phyloP scores from a whole-genome alignment of 2,113 vertebrate species.

The Petrocephalus zakoni region DNA sequence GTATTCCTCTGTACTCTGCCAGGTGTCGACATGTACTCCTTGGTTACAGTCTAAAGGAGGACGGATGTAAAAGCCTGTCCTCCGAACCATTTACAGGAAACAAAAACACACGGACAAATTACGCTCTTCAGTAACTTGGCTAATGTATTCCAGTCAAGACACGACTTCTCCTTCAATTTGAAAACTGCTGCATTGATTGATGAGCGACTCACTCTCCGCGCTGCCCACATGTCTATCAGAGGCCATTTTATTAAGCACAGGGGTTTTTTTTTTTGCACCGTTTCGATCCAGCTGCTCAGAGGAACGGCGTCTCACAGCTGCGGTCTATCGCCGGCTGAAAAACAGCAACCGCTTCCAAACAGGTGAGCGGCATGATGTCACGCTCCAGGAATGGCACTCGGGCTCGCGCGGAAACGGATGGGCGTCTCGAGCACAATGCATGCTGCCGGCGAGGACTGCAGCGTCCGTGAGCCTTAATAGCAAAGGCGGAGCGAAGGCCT shows the following conservation, averaged over 20 bases:
- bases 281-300: slow-evolving; percentile 41
- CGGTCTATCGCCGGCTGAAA: not conserved
- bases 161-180: slow-evolving; percentile 44
- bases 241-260: slow-evolving; percentile 42
- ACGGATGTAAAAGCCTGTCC: slow-evolving; percentile 23
- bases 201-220: slow-evolving; percentile 53
- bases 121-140: slow-evolving; percentile 46
- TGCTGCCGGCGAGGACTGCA: not conserved
- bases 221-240: slow-evolving; percentile 52
- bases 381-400: not conserved
- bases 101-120: slow-evolving; percentile 27
- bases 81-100: slow-evolving; percentile 26
- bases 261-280: slow-evolving; percentile 34
- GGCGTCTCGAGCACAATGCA: not conserved
- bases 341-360: not conserved
- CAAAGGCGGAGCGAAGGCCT: not conserved
- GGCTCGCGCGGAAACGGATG: not conserved
- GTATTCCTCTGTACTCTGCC: slow-evolving; percentile 26
- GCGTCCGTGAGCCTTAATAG: not conserved
- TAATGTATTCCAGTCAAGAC: slow-evolving; percentile 54
- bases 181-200: slow-evolving; percentile 57
- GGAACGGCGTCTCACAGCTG: slow-evolving; percentile 40
- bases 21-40: slow-evolving; percentile 38
- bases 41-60: slow-evolving; percentile 24
- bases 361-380: slow-evolving; percentile 21